phyloP scores from a whole-genome alignment of 2,888 invertebrate genomes.

The Amblyjoppa proteus region DNA sequence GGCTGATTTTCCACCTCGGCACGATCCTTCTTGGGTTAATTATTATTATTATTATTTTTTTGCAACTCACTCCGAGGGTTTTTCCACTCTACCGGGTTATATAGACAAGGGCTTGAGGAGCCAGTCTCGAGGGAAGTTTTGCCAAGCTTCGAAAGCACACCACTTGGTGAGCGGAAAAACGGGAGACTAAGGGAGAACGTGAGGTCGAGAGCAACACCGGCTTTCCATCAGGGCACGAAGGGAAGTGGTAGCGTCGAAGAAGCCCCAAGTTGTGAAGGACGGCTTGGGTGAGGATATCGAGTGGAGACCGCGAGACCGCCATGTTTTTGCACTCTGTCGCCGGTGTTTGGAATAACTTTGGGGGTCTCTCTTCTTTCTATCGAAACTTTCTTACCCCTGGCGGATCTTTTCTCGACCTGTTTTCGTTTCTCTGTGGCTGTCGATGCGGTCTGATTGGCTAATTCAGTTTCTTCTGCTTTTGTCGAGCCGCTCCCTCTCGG shows the following conservation, averaged over 20 bases:
- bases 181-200: slow-evolving; percentile 36
- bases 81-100: slow-evolving; percentile 33
- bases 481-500: not conserved
- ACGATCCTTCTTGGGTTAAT: slow-evolving; percentile 26
- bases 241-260: slow-evolving; percentile 45
- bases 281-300: slow-evolving; percentile 63
- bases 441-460: slow-evolving; percentile 46
- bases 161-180: slow-evolving; percentile 48
- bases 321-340: slow-evolving; percentile 63
- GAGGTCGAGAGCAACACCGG: slow-evolving; percentile 56
- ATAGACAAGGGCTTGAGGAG: slow-evolving; percentile 40
- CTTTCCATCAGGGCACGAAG: slow-evolving; percentile 64
- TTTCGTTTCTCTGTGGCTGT: slow-evolving; percentile 20
- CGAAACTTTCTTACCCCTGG: slow-evolving; percentile 50
- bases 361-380: slow-evolving; percentile 13
- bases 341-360: slow-evolving; percentile 31
- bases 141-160: slow-evolving; percentile 57
- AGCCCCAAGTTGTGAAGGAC: slow-evolving; percentile 50
- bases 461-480: slow-evolving; percentile 32
- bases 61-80: slow-evolving; percentile 31
- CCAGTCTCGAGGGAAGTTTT: slow-evolving; percentile 62
- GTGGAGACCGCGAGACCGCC: slow-evolving; percentile 55
- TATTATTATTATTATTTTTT: slow-evolving; percentile 7
- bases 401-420: slow-evolving; percentile 40
- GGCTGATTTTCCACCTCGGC: slow-evolving; percentile 53